Conservation (phyloP, 2,797 vertebrate genomes). For the Heterohyrax brucei region DNA sequence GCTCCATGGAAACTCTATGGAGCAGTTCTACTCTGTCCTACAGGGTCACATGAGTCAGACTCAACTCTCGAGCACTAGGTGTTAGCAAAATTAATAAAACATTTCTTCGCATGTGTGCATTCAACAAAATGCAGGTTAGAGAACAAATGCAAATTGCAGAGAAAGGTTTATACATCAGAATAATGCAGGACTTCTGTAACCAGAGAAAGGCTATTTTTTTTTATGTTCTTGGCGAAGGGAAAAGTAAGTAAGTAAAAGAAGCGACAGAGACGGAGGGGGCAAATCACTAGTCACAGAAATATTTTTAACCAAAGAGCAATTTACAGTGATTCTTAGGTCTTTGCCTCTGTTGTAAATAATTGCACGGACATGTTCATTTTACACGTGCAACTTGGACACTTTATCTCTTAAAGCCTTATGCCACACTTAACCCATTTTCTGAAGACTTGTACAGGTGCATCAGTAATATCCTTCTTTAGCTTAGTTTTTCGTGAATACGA, state of each 20-base stretch:
- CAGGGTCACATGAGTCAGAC: too few relatives aligned
- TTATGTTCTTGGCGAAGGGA: neutral
- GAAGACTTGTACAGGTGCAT: neutral
- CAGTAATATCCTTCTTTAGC: neutral
- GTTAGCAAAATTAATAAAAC: slow-evolving; percentile 23
- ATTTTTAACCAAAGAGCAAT: neutral
- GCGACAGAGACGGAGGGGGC: neutral
- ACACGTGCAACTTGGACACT: neutral
- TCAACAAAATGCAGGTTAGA: slow-evolving; percentile 6
- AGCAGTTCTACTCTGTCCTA: too few relatives aligned
- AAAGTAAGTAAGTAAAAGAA: neutral
- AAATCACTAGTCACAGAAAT: neutral
- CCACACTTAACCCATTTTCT: neutral
- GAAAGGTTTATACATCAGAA: neutral
- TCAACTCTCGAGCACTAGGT: too few relatives aligned
- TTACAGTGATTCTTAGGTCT: neutral
- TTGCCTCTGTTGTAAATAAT: neutral
- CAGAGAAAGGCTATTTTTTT: slow-evolving; percentile 14
- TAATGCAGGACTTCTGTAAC: neutral
- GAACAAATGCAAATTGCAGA: slow-evolving; percentile 29
- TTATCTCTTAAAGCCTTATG: neutral
- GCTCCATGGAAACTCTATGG: too few relatives aligned
- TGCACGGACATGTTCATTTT: neutral
- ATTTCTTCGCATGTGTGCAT: neutral
- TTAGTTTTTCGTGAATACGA: neutral